Evolutionary conservation across 2,113 vertebrate genomes (phyloP).

Genomic region (Microtus richardsoni): DNA sequence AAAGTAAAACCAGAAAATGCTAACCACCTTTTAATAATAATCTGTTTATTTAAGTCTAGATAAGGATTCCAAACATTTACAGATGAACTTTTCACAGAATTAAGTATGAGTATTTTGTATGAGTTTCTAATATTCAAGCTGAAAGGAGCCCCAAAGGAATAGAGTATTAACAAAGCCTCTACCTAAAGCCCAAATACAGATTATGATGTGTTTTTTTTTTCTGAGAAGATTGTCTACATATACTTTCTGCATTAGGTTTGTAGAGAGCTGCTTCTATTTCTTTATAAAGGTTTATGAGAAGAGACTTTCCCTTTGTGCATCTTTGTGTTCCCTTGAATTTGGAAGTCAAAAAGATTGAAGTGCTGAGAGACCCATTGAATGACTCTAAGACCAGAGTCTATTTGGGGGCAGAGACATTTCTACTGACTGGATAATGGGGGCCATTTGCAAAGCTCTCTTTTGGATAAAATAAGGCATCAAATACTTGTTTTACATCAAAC

Average conservation of each 20-base stretch:
- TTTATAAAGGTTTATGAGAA: background rate
- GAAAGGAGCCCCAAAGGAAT: background rate
- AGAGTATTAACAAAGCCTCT: background rate
- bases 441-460: slow-evolving; percentile 45
- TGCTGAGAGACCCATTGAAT: background rate
- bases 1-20: background rate
- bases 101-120: background rate
- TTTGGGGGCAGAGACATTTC: background rate
- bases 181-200: background rate
- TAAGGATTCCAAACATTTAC: background rate
- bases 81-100: background rate
- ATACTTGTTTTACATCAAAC: slow-evolving; percentile 11
- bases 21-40: background rate
- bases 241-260: background rate
- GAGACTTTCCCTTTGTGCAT: background rate
- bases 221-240: background rate
- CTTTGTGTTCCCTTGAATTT: background rate
- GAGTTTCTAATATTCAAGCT: background rate
- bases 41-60: background rate
- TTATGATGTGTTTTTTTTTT: background rate
- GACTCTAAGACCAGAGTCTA: background rate
- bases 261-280: slow-evolving; percentile 15
- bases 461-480: background rate
- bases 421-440: background rate
- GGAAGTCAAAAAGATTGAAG: background rate